Percentiles rank a stretch among this genome's conserved stretches.
Conservation (phyloP, 2,888 invertebrate species). For the Tenthredo mesomela region DNA sequence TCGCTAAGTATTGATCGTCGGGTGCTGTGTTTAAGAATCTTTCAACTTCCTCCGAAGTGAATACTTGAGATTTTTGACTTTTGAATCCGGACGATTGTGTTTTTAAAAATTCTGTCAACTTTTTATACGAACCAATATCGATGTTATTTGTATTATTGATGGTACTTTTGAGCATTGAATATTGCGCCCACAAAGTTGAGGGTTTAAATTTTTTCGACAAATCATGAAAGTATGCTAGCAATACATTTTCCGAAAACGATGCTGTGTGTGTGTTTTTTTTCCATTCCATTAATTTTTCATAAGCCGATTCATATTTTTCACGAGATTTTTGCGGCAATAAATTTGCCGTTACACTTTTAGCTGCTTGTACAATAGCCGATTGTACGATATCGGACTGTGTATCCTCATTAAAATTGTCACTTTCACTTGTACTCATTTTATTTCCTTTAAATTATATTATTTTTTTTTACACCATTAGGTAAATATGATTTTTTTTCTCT, state of each 20-base stretch:
- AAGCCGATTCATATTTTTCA: background rate
- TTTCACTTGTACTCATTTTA: background rate
- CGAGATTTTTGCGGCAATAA: constrained; percentile 9
- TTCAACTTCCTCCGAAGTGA: background rate
- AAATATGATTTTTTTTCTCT: background rate
- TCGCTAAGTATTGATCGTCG: background rate
- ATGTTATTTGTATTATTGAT: background rate
- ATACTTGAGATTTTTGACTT: background rate
- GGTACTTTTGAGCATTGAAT: background rate
- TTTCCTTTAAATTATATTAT: too few relatives aligned
- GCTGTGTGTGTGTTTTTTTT: too few relatives aligned
- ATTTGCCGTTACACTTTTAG: background rate
- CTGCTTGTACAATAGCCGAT: background rate
- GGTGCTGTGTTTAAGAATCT: background rate
- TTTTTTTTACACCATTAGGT: background rate
- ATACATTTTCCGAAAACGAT: constrained; percentile 1
- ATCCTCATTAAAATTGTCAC: background rate
- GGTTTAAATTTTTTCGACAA: background rate
- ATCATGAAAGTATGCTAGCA: background rate
- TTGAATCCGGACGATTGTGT: background rate
- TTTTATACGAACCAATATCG: background rate
- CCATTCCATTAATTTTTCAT: background rate
- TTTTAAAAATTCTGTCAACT: background rate
- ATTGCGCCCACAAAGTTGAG: constrained; percentile 4
- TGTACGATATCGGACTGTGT: background rate